Evolutionary conservation across 2,797 vertebrate species (phyloP), one percentile per base, ranked within the genome.

Genomic region (Netta rufina): DNA sequence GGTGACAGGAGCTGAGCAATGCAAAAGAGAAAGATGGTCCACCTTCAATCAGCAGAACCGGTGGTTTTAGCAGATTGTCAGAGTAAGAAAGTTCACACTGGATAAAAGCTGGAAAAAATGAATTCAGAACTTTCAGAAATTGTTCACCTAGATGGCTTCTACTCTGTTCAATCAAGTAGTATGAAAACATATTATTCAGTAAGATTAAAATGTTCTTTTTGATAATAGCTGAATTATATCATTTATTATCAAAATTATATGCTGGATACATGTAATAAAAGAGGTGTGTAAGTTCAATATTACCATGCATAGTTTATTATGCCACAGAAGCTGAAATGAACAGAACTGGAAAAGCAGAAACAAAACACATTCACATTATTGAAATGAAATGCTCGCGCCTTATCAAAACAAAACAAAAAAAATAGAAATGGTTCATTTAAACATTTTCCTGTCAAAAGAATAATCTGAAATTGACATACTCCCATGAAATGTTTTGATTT

Each of bases 181-280:
- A 65, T 27, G 14, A 51, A 91, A 95, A 58, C 9, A 83, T 39
- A 28, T 74, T 17, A 61, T 69, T 94, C 54, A 36, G 32, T 47
- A 86, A 72, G 22, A 67, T 45, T 45, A 73, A 91, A 84, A 43
- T 36, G n/a, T 56, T 88, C 13, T 49, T 84, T 95, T 84, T 39
- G 6, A 33, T 92, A 92, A 75, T 65, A 74, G 38, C 24, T 72
- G 57, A 88, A 81, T 38, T 45, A 41, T 32, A 69, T 61, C 2
- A 84, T 86, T 92, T 79, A 90, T 81, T 95, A 90, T 41, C 30
- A 76, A 95, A 95, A 93, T 86, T 74, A 89, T 80, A 51, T 75
- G 60, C 38, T 90, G 51, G 33, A 69, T 84, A 62, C 39, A 60
- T 51, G 19, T 62, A 86, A 81, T 60, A 83, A 91, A 91, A 43